Conservation (phyloP, 1,140 invertebrate genomes). For the Lordiphosa clarofinis region DNA sequence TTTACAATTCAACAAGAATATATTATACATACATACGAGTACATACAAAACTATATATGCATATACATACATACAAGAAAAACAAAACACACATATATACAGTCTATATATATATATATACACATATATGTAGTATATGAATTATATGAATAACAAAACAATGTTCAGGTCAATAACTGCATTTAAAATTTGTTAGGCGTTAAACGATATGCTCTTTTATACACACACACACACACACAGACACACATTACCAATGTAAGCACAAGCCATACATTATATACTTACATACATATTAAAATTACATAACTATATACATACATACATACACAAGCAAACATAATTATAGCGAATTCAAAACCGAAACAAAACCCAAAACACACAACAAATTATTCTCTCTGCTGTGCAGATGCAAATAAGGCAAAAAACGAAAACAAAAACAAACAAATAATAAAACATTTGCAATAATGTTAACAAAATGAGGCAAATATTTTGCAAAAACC, state of each 20-base stretch:
- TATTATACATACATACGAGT: slow-evolving; percentile 14
- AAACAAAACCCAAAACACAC: slow-evolving; percentile 15
- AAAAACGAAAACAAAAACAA: slow-evolving; percentile 10
- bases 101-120: slow-evolving; percentile 21
- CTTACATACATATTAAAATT: slow-evolving; percentile 4
- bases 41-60: slow-evolving; percentile 17
- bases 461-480: neutral
- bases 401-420: slow-evolving; percentile 69
- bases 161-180: slow-evolving; percentile 76
- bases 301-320: slow-evolving; percentile 10
- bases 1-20: slow-evolving; percentile 24
- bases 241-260: slow-evolving; percentile 30
- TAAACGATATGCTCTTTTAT: slow-evolving; percentile 64
- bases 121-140: slow-evolving; percentile 15
- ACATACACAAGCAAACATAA: neutral
- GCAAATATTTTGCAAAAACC: slow-evolving; percentile 36
- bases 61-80: slow-evolving; percentile 32
- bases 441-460: slow-evolving; percentile 6
- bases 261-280: slow-evolving; percentile 34
- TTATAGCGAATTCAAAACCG: neutral
- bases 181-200: slow-evolving; percentile 70
- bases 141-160: slow-evolving; percentile 41
- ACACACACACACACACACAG: slow-evolving; percentile 36
- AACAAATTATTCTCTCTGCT: slow-evolving; percentile 57
- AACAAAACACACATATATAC: slow-evolving; percentile 34